A percentile compares a stretch with the other conserved stretches of the same genome.
phyloP scores from a whole-genome alignment of 1,140 invertebrate species.

The Drosophila punjabiensis region DNA sequence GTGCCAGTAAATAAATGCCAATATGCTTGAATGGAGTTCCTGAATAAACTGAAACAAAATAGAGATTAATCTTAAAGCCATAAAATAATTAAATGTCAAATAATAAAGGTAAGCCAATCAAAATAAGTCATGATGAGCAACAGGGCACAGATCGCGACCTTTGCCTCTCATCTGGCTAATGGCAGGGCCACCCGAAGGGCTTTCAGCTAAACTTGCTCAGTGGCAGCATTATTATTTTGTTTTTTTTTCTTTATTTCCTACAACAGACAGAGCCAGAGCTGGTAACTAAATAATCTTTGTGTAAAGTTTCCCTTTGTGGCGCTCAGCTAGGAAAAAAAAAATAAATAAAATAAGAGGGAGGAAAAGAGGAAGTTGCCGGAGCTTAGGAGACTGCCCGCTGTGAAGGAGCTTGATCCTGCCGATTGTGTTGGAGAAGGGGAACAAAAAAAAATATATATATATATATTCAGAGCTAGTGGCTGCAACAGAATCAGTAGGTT shows the following conservation, averaged over 20 bases:
- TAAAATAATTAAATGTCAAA: neutral
- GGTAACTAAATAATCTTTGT: conserved; percentile 70
- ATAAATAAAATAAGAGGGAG: neutral
- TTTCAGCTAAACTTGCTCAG: conserved; percentile 5
- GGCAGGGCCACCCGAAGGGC: neutral
- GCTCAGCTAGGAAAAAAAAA: conserved; percentile 18
- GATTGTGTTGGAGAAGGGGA: conserved; percentile 10
- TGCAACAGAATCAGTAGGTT: conserved; percentile 34
- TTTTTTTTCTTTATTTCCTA: neutral
- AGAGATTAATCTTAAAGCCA: neutral
- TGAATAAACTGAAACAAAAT: neutral
- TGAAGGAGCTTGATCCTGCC: conserved; percentile 37
- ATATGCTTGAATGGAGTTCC: neutral
- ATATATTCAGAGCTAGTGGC: conserved; percentile 5
- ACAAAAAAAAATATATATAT: no score
- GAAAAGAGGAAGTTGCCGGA: conserved; percentile 13
- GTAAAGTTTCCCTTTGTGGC: conserved; percentile 67
- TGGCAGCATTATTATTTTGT: conserved; percentile 3
- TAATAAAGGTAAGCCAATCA: no score
- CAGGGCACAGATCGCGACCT: neutral
- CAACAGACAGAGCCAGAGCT: conserved; percentile 11
- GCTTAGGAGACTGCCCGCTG: conserved; percentile 38
- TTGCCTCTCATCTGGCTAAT: conserved; percentile 12
- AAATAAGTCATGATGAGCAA: neutral
- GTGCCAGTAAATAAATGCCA: neutral